Percentiles rank a stretch among this genome's conserved stretches.
Evolutionary conservation across 2,113 vertebrate species (phyloP).

Genomic region (Mesoclemmys tuberculata): DNA sequence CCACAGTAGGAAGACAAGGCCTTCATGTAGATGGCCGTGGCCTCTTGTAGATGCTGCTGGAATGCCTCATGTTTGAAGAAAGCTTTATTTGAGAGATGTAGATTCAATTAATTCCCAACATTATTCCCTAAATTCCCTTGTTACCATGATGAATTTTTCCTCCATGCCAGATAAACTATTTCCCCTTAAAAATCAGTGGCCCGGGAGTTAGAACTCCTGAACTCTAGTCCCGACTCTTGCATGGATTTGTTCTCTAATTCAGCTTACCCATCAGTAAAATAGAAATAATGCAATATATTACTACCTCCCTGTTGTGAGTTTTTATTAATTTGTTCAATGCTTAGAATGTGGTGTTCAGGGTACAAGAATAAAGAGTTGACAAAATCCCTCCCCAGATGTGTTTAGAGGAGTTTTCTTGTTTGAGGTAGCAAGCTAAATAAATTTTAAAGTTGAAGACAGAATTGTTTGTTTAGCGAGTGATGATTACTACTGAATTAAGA

Average conservation of each 20-base stretch:
- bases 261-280: background rate
- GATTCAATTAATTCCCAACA: background rate
- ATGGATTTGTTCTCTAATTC: background rate
- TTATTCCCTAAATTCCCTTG: background rate
- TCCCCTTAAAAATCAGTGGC: background rate
- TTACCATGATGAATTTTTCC: background rate
- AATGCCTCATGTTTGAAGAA: background rate
- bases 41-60: background rate
- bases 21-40: background rate
- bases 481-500: background rate
- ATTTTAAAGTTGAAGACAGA: background rate
- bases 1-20: background rate
- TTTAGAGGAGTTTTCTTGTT: background rate
- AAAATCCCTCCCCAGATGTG: background rate
- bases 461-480: background rate
- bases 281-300: background rate
- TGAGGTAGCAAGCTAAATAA: background rate
- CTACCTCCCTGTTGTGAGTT: background rate
- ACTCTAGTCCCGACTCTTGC: background rate
- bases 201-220: background rate
- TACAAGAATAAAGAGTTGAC: background rate
- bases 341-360: background rate
- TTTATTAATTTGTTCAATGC: background rate
- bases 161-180: background rate
- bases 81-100: background rate